Percentiles rank a stretch among this genome's conserved stretches.
Conservation (phyloP, 2,797 vertebrate genomes). For the Neosilurus hyrtlii region DNA sequence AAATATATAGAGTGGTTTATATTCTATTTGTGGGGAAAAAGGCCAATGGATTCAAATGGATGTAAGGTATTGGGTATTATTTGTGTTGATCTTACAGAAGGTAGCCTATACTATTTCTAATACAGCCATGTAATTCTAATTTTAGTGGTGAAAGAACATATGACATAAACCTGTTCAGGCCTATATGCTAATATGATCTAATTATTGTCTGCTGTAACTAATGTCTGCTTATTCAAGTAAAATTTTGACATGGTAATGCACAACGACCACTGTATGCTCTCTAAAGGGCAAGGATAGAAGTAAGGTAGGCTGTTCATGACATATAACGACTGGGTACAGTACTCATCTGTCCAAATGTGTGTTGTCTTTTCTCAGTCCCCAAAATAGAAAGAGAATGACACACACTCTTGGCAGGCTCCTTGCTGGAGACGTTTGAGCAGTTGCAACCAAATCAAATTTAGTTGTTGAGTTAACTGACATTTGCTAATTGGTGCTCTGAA, state of each 20-base stretch:
- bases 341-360: constrained; percentile 41
- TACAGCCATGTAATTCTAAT: not conserved
- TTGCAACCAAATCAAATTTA: constrained; percentile 43
- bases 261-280: not conserved
- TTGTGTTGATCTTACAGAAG: constrained; percentile 14
- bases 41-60: not conserved
- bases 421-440: constrained; percentile 36
- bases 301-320: constrained; percentile 30
- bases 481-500: constrained; percentile 30
- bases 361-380: constrained; percentile 35
- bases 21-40: not conserved
- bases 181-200: not conserved
- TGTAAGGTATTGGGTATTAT: constrained; percentile 1
- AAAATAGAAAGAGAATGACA: constrained; percentile 39
- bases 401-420: constrained; percentile 34
- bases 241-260: not conserved
- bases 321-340: constrained; percentile 34
- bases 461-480: constrained; percentile 18
- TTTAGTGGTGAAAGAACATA: not conserved
- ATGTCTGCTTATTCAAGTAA: not conserved
- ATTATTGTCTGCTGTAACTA: not conserved
- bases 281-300: constrained; percentile 40
- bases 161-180: not conserved
- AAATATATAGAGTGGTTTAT: constrained; percentile 12
- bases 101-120: not conserved